Conservation (phyloP, 2,113 vertebrate species). For the Microcebus ravelobensis region DNA sequence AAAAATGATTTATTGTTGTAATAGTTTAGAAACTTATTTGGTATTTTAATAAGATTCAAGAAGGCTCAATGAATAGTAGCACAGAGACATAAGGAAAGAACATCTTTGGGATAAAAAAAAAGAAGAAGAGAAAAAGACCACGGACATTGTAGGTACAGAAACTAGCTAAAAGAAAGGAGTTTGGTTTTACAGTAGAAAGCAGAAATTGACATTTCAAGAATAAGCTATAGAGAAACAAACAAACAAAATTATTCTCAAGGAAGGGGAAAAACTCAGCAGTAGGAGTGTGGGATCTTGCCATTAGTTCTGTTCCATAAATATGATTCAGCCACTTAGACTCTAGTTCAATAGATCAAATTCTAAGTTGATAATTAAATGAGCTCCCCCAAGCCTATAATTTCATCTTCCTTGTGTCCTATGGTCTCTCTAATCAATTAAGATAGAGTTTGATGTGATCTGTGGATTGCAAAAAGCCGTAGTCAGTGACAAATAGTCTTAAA, state of each 20-base stretch:
- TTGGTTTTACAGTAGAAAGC: neutral
- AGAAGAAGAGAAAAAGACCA: neutral
- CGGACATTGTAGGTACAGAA: neutral
- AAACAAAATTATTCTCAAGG: neutral
- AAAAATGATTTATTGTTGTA: constrained; percentile 75
- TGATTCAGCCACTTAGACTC: neutral
- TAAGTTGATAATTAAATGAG: neutral
- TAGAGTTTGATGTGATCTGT: neutral
- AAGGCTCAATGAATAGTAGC: constrained; percentile 27
- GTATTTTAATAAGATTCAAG: constrained; percentile 71
- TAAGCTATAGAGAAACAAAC: neutral
- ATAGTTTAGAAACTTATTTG: constrained; percentile 73
- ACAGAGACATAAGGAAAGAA: constrained; percentile 38
- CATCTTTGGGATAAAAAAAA: neutral
- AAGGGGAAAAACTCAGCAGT: neutral
- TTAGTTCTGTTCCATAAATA: neutral
- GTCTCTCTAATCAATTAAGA: neutral
- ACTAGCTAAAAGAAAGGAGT: neutral
- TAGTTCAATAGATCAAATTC: neutral
- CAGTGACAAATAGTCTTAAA: neutral
- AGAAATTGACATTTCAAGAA: neutral
- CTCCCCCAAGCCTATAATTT: neutral
- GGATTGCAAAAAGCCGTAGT: neutral
- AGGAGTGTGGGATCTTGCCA: neutral
- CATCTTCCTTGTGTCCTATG: neutral